Conservation (phyloP, 2,113 vertebrate species). For the Ceyx margarethae region DNA sequence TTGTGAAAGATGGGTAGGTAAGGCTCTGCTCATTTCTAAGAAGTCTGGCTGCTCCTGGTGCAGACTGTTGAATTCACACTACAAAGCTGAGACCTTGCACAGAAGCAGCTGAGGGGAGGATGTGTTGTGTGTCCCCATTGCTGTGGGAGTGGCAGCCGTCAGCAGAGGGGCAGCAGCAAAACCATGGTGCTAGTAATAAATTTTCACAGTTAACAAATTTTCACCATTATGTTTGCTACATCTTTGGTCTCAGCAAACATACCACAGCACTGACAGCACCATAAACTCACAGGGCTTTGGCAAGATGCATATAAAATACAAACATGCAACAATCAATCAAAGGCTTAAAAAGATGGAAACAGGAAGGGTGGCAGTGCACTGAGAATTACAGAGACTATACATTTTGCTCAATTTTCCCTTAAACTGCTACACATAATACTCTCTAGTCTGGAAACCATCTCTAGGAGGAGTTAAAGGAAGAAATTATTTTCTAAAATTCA, state of each 20-base stretch:
- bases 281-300: not conserved
- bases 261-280: not conserved
- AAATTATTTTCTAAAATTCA: not conserved
- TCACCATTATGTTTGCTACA: not conserved
- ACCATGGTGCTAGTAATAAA: not conserved
- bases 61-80: not conserved
- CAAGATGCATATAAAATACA: not conserved
- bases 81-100: not conserved
- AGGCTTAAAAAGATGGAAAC: not conserved
- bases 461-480: not conserved
- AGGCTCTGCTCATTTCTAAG: not conserved
- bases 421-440: not conserved
- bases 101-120: not conserved
- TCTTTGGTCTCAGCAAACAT: not conserved
- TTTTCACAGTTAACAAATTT: not conserved
- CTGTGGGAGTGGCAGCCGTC: not conserved
- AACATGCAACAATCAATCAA: not conserved
- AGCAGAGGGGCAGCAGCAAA: not conserved
- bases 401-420: not conserved
- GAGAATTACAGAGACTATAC: not conserved
- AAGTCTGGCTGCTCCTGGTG: not conserved
- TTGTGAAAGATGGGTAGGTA: not conserved
- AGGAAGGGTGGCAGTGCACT: not conserved
- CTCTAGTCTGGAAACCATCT: not conserved
- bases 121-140: not conserved